Conservation (phyloP, 2,797 vertebrate genomes). For the Chaunax sp. region DNA sequence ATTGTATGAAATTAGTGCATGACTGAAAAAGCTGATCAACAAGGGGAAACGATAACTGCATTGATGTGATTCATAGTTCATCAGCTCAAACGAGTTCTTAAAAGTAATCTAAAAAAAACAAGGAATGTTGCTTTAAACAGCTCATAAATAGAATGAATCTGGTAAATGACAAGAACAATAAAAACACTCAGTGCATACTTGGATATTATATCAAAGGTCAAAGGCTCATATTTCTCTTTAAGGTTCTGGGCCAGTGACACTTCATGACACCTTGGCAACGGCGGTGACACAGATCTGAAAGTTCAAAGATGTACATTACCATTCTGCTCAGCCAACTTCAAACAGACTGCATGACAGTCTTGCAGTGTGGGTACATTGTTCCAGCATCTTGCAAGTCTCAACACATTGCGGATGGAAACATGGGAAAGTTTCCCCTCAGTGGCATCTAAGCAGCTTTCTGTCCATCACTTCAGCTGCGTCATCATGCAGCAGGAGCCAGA, state of each 20-base stretch:
- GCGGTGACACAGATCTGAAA: conserved; percentile 43
- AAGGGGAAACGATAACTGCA: neutral
- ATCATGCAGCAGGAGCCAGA: conserved; percentile 45
- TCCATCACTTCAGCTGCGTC: conserved; percentile 63
- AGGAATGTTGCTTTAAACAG: neutral
- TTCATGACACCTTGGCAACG: conserved; percentile 41
- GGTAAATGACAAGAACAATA: neutral
- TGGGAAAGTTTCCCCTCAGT: conserved; percentile 65
- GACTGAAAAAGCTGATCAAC: neutral
- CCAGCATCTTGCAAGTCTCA: conserved; percentile 55
- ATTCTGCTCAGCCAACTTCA: conserved; percentile 42
- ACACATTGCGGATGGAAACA: conserved; percentile 62
- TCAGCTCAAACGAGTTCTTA: neutral
- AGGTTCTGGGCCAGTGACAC: conserved; percentile 12
- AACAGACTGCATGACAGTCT: conserved; percentile 48
- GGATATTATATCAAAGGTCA: conserved; percentile 8
- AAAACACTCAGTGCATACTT: neutral
- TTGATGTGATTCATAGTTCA: neutral
- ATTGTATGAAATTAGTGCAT: neutral
- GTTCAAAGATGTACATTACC: conserved; percentile 49
- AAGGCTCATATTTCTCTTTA: conserved; percentile 3
- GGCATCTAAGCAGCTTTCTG: conserved; percentile 68
- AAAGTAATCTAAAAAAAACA: neutral
- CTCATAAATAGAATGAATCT: neutral
- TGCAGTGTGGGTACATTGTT: conserved; percentile 63